Evolutionary conservation across 2,113 vertebrate species (phyloP).

Genomic region (Ranitomeya imitator): DNA sequence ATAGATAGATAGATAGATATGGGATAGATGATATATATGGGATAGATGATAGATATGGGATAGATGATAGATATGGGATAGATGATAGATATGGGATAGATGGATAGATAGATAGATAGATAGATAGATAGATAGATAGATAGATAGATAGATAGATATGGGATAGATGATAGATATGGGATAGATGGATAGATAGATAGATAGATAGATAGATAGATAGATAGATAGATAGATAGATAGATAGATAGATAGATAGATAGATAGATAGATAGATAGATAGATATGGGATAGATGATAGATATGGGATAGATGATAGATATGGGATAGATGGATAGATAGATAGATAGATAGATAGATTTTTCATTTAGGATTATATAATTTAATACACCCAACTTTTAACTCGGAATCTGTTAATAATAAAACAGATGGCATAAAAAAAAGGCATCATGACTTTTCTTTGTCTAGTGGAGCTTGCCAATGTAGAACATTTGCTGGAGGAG

Average conservation of each 20-base stretch:
- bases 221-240: conserved; percentile 16
- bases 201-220: conserved; percentile 13
- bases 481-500: conserved; percentile 48
- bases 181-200: conserved; percentile 3
- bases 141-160: not conserved
- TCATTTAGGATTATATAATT: not conserved
- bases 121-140: not conserved
- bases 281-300: conserved; percentile 10
- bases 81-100: too few relatives aligned
- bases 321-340: not conserved
- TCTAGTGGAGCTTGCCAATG: conserved; percentile 11
- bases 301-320: conserved; percentile 1
- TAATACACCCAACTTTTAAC: conserved; percentile 10
- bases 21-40: not conserved
- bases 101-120: not conserved
- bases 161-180: not conserved
- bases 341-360: not conserved
- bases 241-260: conserved; percentile 13
- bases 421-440: conserved; percentile 43
- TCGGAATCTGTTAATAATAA: conserved; percentile 25
- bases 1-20: not conserved
- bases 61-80: not conserved
- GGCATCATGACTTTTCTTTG: conserved; percentile 26
- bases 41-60: not conserved
- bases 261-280: not conserved